Evolutionary conservation across 2,797 vertebrate genomes (phyloP), one percentile per base, ranked within the genome.

Genomic region (Lerista edwardsae): DNA sequence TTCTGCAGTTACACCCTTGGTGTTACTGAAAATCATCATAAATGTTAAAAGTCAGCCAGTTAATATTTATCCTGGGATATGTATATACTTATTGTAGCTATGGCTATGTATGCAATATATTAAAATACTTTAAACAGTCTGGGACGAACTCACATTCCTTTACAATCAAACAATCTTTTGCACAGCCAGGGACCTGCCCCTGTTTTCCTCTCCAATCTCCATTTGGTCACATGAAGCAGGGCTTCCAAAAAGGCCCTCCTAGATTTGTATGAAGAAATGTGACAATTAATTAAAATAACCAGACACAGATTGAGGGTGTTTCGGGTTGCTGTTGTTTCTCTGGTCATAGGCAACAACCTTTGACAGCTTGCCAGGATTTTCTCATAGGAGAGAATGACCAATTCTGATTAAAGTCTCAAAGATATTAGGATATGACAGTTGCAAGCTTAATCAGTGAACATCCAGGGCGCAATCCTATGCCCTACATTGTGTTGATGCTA

Each of bases 1-100:
- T 85, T 68, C 71, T 85, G 77, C 61, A 75, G 36, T 85, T 85
- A 85, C 27, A 69, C 73, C 47, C 77, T 74, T 85, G 51, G 71
- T 75, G 71, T 41, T 75, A 75, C 72, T 75, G 71, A 68, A 80
- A 80, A 80, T 80, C 47, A 67, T 75, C 78, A 80, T 80, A 85
- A 80, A 85, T 41, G 36, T 75, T 85, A 57, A 55, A 61, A 67
- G 81, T 39, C 41, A 79, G 69, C 64, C 64, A 75, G 78, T 85
- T 74, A 75, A 85, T 85, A 65, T 79, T 73, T 79, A 67, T 59
- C 61, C 34, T 65, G 83, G 65, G 59, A 68, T 59, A 78, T 8
- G 31, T 51, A 84, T 47, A 85, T 36, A 80, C 71, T 80, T 74
- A 51, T 80, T 75, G 62, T 14, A 68, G 36, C 36, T 64, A 80